Evolutionary conservation across 2,888 invertebrate species (phyloP).

Genomic region (Stenchaetothrips biformis): DNA sequence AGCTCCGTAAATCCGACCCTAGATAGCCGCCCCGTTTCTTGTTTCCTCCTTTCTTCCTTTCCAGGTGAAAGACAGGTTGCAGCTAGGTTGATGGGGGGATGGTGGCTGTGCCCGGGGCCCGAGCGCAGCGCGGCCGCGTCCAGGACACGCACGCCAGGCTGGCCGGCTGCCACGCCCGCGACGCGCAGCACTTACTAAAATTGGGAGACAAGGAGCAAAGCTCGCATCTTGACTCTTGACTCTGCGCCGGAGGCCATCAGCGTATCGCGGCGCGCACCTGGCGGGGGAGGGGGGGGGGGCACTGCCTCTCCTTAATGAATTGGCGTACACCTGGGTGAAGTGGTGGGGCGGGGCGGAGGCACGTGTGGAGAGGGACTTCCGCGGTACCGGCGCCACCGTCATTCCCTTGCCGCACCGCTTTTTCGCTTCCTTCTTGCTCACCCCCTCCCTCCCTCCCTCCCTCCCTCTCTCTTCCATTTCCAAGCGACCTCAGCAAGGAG

Average conservation of each 20-base stretch:
- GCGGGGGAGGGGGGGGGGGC: too few species aligned
- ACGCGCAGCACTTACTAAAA: slow-evolving; percentile 2
- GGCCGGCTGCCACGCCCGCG: too few species aligned
- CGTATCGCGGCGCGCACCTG: too few species aligned
- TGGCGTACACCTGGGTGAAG: too few species aligned
- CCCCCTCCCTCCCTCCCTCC: background rate
- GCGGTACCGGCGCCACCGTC: background rate
- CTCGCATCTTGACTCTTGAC: background rate
- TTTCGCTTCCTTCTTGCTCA: background rate
- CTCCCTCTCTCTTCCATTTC: background rate
- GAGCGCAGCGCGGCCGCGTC: background rate
- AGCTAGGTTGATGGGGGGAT: background rate
- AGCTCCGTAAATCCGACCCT: background rate
- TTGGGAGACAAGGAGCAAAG: background rate
- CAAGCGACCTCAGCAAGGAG: too few species aligned
- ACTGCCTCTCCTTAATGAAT: too few species aligned
- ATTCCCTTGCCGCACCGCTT: background rate
- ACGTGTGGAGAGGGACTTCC: background rate
- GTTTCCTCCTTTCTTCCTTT: too few species aligned
- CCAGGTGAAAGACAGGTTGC: too few species aligned
- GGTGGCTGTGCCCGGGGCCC: background rate
- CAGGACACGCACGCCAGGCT: background rate
- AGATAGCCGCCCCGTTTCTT: too few species aligned
- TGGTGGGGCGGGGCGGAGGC: background rate
- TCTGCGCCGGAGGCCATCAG: too few species aligned